Base-by-base conservation (phyloP, 2,113 vertebrate genomes). In the Camelus bactrianus region DNA sequence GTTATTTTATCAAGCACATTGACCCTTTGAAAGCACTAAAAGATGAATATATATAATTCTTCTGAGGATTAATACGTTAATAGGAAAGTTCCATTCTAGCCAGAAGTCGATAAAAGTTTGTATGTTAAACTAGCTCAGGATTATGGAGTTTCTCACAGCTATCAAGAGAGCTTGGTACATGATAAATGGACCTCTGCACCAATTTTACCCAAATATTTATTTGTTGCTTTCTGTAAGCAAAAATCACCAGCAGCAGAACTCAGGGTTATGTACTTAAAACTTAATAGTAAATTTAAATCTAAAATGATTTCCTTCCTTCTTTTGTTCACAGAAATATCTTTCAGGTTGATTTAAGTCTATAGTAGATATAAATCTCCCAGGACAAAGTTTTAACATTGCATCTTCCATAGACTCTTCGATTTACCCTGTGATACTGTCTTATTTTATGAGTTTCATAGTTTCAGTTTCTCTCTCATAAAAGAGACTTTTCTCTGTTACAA, bases 371-470 rank as follows among this genome's bases (percentile, higher is more conserved):
- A 69, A 32, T 28, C 32, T 56, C 38, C 24, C 35, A 83, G 76
- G 54, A 91, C 88, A 77, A 83, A 22, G 10, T 65, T 83, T 91
- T 77, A 77, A 76, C 32, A 50, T 12, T 14, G 11, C 91, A 62
- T 12, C 30, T 70, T 24, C 30, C 2, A 3, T 52, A 94, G 28
- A 81, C 38, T 0, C 32, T 93, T 64, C 83, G 82, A 73, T 88
- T 83, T 84, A 64, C 5, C 15, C 6, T 64, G 42, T 65, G 38
- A 79, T 70, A 28, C 7, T 12, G 24, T 56, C 35, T 64, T 93
- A 80, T 82, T 82, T 91, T 79, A 65, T 7, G 60, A 79, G 22
- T 83, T 93, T 50, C 22, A 60, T 89, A 76, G 83, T 72, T 83
- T 91, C 22, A 54, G 32, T 67, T 91, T 92, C n/a, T 8, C 52